These are phyloP conservation scores for Augochlora pura DNA, from an alignment of 1,140 invertebrate species.

Conservation along the genomic window DNA sequence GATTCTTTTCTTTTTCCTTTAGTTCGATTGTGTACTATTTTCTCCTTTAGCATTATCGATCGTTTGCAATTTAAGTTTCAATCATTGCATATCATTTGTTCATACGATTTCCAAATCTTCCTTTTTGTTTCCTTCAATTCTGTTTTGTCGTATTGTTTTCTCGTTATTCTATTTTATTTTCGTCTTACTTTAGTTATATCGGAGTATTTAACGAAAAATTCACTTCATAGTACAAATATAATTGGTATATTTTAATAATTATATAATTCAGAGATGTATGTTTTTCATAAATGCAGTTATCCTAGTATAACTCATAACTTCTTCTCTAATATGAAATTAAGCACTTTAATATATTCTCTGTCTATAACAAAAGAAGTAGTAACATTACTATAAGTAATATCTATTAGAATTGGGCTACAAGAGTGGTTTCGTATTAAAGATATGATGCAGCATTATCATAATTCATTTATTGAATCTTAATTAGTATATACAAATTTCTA, in stretches of 20 bases:
- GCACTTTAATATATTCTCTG: neutral
- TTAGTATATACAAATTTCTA: neutral
- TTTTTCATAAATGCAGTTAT: neutral
- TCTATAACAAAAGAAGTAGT: neutral
- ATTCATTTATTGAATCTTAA: neutral
- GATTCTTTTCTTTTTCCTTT: constrained; percentile 62
- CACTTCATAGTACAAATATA: neutral
- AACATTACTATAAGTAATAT: neutral
- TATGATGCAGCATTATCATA: neutral
- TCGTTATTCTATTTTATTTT: constrained; percentile 55
- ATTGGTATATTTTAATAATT: neutral
- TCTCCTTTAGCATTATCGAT: constrained; percentile 56
- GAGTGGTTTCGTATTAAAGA: neutral
- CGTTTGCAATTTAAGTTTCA: constrained; percentile 60
- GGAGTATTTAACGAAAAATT: constrained; percentile 66
- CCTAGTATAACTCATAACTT: neutral
- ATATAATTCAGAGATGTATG: constrained; percentile 23
- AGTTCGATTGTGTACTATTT: constrained; percentile 48
- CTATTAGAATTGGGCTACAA: neutral
- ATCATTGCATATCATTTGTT: constrained; percentile 56
- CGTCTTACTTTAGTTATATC: constrained; percentile 49
- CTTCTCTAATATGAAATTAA: neutral
- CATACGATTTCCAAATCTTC: constrained; percentile 57
- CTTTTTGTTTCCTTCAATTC: constrained; percentile 59
- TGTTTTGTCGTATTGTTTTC: constrained; percentile 34